These are phyloP conservation scores for Pelochelys cantorii DNA, from an alignment of 2,797 vertebrate genomes.

Conservation along the genomic window DNA sequence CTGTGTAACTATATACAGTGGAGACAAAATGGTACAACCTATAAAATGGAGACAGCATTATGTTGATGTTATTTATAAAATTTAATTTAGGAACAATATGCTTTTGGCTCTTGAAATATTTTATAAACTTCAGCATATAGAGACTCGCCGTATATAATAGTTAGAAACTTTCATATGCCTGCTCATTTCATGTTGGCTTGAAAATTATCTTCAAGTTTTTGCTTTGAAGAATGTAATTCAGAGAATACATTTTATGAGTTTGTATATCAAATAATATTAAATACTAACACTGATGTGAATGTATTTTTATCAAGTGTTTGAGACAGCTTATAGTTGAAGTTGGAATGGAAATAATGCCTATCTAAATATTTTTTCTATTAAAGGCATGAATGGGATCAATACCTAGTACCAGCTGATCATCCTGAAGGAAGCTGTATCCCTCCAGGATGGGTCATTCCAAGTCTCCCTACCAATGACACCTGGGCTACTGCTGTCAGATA, in stretches of 20 bases:
- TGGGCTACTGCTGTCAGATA: conserved; percentile 89
- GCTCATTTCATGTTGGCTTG: neutral
- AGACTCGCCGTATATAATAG: neutral
- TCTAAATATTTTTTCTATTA: conserved; percentile 57
- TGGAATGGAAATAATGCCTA: conserved; percentile 1
- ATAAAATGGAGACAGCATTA: neutral
- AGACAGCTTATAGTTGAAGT: neutral
- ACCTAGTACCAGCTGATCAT: conserved; percentile 88
- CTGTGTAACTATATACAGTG: neutral
- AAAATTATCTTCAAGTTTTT: neutral
- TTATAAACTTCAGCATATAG: rapidly evolving
- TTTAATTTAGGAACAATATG: neutral
- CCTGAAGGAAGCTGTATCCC: conserved; percentile 88
- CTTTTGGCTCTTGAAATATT: neutral
- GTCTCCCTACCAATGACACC: conserved; percentile 83
- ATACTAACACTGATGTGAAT: rapidly evolving
- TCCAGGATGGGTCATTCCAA: conserved; percentile 91
- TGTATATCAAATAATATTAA: rapidly evolving
- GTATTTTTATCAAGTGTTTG: neutral
- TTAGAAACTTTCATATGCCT: neutral
- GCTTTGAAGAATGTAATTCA: neutral
- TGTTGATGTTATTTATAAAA: neutral
- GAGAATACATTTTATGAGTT: neutral
- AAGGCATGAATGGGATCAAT: conserved; percentile 94
- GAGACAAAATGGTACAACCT: neutral